Conservation (phyloP, 1,140 invertebrate genomes). For the Dendroctonus valens region DNA sequence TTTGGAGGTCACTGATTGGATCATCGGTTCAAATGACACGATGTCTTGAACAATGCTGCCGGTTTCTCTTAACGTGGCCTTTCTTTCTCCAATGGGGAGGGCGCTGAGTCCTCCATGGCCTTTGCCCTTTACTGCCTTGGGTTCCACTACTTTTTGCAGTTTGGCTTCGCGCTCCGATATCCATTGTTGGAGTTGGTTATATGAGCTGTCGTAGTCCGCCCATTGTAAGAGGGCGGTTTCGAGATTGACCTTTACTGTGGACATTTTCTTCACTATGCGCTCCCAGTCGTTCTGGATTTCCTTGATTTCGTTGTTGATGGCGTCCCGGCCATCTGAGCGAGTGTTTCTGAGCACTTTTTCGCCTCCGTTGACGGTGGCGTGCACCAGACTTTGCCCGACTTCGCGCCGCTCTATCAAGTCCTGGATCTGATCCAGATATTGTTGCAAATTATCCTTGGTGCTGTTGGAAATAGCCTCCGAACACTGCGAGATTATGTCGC, state of each 20-base stretch:
- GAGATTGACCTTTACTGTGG: conserved; percentile 86
- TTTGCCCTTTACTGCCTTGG: conserved; percentile 76
- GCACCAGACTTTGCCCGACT: conserved; percentile 86
- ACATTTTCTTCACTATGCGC: conserved; percentile 85
- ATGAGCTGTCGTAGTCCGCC: conserved; percentile 93
- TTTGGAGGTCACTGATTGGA: conserved; percentile 88
- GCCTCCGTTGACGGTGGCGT: conserved; percentile 86
- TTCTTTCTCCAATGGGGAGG: conserved; percentile 78
- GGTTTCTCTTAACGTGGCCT: conserved; percentile 84
- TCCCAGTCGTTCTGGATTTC: conserved; percentile 93
- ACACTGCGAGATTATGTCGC: conserved; percentile 77
- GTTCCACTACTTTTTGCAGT: conserved; percentile 88
- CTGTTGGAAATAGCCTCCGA: conserved; percentile 75
- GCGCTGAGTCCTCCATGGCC: conserved; percentile 70
- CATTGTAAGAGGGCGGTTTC: conserved; percentile 91
- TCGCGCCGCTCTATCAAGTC: conserved; percentile 81
- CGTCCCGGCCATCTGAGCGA: conserved; percentile 84
- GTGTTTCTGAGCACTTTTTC: conserved; percentile 89
- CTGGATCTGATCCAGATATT: conserved; percentile 78
- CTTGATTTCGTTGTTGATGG: conserved; percentile 83
- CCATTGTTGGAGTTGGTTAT: conserved; percentile 90
- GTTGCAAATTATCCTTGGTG: conserved; percentile 80
- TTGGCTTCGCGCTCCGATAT: conserved; percentile 92
- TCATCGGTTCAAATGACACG: conserved; percentile 93
- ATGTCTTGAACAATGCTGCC: conserved; percentile 94